Conservation (phyloP, 2,113 vertebrate genomes). For the Speoplatyrhinus poulsoni region DNA sequence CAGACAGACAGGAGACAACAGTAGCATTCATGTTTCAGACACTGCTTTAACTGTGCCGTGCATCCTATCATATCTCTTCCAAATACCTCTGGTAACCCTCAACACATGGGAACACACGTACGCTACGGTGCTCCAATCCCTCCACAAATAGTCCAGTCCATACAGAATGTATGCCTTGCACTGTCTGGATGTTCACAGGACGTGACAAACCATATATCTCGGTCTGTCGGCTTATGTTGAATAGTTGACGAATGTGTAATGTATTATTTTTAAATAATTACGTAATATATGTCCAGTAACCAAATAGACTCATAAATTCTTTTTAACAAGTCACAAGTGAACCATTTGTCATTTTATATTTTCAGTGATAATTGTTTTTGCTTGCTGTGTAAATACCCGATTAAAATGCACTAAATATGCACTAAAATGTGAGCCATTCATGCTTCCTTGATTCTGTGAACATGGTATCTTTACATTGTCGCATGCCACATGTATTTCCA, state of each 20-base stretch:
- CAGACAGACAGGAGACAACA: constrained; percentile 42
- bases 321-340: no score
- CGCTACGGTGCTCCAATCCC: constrained; percentile 25
- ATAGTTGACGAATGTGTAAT: not conserved
- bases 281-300: no score
- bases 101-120: constrained; percentile 40
- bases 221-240: constrained; percentile 7
- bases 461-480: constrained; percentile 3
- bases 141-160: constrained; percentile 57
- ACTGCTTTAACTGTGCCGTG: constrained; percentile 27
- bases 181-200: constrained; percentile 28
- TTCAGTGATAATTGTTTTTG: no score
- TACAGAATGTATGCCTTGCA: constrained; percentile 25
- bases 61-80: constrained; percentile 23
- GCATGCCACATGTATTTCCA: constrained; percentile 29
- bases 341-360: no score
- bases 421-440: not conserved
- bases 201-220: constrained; percentile 40
- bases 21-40: constrained; percentile 40
- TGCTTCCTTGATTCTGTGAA: not conserved
- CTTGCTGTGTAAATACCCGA: no score
- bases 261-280: no score
- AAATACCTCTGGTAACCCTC: constrained; percentile 31
- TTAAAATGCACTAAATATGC: not conserved
- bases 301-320: no score